Evolutionary conservation across 2,113 vertebrate genomes (phyloP).

Genomic region (Collichthys lucidus): DNA sequence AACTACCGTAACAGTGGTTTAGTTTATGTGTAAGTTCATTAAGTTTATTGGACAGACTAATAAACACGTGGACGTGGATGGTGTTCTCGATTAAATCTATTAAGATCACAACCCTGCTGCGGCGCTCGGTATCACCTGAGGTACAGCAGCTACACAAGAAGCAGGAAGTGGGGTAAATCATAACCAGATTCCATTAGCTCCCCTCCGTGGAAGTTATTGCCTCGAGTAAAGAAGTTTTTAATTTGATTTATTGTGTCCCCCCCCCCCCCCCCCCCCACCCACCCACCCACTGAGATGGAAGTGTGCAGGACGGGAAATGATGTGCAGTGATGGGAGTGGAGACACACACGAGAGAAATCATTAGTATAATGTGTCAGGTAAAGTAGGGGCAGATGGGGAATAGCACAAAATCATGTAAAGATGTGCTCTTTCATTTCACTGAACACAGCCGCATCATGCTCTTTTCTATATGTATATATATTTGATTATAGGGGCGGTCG

Average conservation of each 20-base stretch:
- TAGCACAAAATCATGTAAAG: neutral
- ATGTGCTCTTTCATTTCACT: neutral
- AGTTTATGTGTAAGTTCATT: constrained; percentile 41
- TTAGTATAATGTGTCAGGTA: constrained; percentile 17
- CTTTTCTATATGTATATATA: no score
- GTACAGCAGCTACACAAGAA: constrained; percentile 30
- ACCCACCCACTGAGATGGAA: constrained; percentile 38
- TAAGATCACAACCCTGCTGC: constrained; percentile 13
- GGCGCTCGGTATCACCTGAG: constrained; percentile 1
- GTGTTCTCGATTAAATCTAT: constrained; percentile 13
- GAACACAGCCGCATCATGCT: neutral
- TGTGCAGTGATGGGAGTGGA: constrained; percentile 28
- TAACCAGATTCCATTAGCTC: constrained; percentile 48
- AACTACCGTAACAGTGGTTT: constrained; percentile 17
- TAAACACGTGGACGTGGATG: constrained; percentile 36
- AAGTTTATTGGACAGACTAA: constrained; percentile 48
- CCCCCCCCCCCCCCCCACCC: no score
- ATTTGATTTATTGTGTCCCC: constrained; percentile 53
- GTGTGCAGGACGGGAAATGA: constrained; percentile 49
- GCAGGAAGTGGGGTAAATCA: constrained; percentile 59
- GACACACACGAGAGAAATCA: constrained; percentile 9
- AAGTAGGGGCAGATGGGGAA: constrained; percentile 32
- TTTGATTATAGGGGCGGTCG: no score
- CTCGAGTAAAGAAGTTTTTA: constrained; percentile 32
- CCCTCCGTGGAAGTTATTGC: constrained; percentile 47